phyloP scores from a whole-genome alignment of 64 coral and sea anemone genomes.

The Montipora foliosa region DNA sequence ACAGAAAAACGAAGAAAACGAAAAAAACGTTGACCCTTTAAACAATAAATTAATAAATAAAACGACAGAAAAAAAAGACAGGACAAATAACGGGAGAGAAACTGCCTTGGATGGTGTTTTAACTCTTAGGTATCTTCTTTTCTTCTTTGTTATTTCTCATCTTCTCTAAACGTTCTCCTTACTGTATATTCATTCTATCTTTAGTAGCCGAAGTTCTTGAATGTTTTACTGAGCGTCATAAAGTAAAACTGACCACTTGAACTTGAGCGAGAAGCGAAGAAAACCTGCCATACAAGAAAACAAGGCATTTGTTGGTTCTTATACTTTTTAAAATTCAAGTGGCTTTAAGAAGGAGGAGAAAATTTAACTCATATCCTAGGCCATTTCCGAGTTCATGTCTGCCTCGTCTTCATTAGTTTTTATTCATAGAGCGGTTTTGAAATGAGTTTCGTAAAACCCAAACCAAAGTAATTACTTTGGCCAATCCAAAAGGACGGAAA shows the following conservation, averaged over 20 bases:
- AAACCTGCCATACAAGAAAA: constrained; percentile 63
- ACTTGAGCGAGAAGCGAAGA: constrained; percentile 94
- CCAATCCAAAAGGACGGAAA: too few relatives aligned
- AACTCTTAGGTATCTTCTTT: background rate
- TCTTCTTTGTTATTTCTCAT: background rate
- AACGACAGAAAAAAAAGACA: background rate
- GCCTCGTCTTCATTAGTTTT: too few relatives aligned
- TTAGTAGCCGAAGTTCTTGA: constrained; percentile 98
- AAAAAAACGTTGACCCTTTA: background rate
- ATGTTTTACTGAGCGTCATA: constrained; percentile 97
- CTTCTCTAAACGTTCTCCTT: background rate
- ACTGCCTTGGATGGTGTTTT: background rate
- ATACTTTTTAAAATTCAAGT: too few relatives aligned
- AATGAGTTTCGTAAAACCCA: too few relatives aligned
- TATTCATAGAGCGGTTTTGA: too few relatives aligned
- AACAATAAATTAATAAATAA: background rate
- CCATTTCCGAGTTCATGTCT: too few relatives aligned
- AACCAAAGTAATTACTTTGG: too few relatives aligned
- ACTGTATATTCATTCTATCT: background rate
- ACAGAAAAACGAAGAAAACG: background rate
- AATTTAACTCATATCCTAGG: too few relatives aligned
- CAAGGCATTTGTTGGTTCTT: too few relatives aligned
- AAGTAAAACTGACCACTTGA: constrained; percentile 98
- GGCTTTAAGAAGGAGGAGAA: too few relatives aligned
- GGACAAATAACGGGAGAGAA: background rate